Base-by-base conservation (phyloP, 2,888 invertebrate genomes). In the Branchellion lobata region DNA sequence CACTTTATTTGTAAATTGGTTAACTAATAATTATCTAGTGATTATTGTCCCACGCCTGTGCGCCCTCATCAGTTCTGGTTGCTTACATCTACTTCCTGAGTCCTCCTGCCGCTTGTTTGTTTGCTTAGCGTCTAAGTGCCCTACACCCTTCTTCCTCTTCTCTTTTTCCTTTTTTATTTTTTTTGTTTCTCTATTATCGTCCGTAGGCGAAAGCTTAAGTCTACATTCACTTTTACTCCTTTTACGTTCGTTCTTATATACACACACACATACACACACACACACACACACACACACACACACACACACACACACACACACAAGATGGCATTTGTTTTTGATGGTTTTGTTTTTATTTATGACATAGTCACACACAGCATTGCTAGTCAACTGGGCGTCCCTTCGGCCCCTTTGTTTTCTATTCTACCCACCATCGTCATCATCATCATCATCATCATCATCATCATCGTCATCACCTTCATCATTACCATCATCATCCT, bases 281-380 rank as follows among this genome's bases (percentile, higher is more conserved):
- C 65, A 65, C 24, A 65, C 65, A 27, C 65, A 65, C 65, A 27
- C 65, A 65, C 65, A 65, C 29, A 29, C 65, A 65, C 65, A 65
- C 65, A 65, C 65, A 65, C 65, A 65, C 65, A 65, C n/a, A 65
- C 65, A 65, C n/a, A 65, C 65, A 65, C 29, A 65, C 65, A 65
- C n/a, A 65, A 27, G 8, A 5, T 11, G 3, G 21, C 65, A 29
- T 65, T 65, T 65, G 65, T 29, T 65, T 29, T 65, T 11, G 5
- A 65, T 65, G 11, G 51, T 51, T 51, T 51, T 14, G 21, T 51
- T 18, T 51, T n/a, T n/a, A n/a, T n/a, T n/a, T n/a, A n/a, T n/a
- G n/a, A 36, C 47, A 33, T 65, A 29, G 8, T 36, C 27, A 36
- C 47, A 27, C 24, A 36, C 73, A 21, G 24, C 29, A 34, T 34